Conservation (phyloP, 2,113 vertebrate genomes). For the Coptodon bakossiorum region DNA sequence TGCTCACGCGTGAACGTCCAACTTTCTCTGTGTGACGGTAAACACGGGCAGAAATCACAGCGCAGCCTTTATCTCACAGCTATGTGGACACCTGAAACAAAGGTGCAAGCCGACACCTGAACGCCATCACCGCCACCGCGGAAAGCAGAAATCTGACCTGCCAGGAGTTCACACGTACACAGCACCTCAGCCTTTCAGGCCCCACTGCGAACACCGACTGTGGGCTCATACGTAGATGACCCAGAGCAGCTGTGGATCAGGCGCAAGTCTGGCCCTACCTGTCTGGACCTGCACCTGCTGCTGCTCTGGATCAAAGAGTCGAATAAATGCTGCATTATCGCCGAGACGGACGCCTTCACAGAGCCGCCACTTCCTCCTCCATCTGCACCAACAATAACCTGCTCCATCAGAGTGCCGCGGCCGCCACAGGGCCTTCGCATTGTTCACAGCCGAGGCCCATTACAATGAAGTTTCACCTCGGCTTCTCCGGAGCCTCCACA, state of each 20-base stretch:
- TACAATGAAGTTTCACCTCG: not conserved
- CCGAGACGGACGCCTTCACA: not conserved
- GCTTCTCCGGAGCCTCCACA: not conserved
- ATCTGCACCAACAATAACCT: not conserved
- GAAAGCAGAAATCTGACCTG: not conserved
- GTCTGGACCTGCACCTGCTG: not conserved
- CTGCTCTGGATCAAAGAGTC: not conserved
- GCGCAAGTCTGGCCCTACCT: rapidly evolving
- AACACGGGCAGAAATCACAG: not conserved
- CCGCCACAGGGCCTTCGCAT: not conserved
- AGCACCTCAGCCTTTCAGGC: not conserved
- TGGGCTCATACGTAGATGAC: not conserved
- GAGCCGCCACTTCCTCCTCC: not conserved
- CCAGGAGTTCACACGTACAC: not conserved
- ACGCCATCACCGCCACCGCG: not conserved
- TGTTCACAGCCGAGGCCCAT: not conserved
- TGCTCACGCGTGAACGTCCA: not conserved
- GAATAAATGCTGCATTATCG: not conserved
- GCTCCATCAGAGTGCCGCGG: not conserved
- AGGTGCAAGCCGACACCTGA: not conserved
- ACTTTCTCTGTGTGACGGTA: rapidly evolving
- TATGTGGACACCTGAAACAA: not conserved
- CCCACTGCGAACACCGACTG: rapidly evolving
- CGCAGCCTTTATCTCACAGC: not conserved
- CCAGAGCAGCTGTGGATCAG: not conserved